phyloP scores from a whole-genome alignment of 2,888 invertebrate species.

The Sarcophaga subvicina region DNA sequence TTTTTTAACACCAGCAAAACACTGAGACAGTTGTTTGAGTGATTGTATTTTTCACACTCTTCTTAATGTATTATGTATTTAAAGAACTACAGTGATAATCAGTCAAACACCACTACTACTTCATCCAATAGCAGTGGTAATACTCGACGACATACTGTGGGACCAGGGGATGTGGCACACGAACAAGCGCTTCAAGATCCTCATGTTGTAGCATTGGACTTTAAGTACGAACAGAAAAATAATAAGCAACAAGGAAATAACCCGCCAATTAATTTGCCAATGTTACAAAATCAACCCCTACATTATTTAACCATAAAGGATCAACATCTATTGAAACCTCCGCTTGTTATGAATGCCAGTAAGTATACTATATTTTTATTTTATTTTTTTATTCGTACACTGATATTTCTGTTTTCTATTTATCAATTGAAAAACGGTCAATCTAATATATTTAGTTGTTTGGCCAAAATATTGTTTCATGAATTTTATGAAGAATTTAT shows the following conservation, averaged over 20 bases:
- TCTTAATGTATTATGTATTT: constrained; percentile 28
- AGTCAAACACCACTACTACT: constrained; percentile 74
- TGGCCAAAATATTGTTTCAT: too few species aligned
- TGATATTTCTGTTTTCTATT: too few species aligned
- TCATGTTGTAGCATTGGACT: constrained; percentile 79
- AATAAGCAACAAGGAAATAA: constrained; percentile 83
- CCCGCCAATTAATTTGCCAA: constrained; percentile 91
- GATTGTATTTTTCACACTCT: not conserved
- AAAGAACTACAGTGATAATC: constrained; percentile 74
- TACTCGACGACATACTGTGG: constrained; percentile 94
- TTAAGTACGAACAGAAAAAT: constrained; percentile 77
- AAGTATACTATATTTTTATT: constrained; percentile 75
- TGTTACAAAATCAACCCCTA: constrained; percentile 91
- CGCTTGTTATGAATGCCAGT: constrained; percentile 93
- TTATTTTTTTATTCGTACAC: not conserved
- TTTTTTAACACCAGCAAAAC: too few species aligned
- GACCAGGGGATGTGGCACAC: constrained; percentile 94
- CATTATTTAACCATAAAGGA: constrained; percentile 95
- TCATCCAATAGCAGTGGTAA: constrained; percentile 81
- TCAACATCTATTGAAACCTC: constrained; percentile 96
- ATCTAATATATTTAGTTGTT: too few species aligned
- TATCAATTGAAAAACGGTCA: too few species aligned
- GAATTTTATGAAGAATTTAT: too few species aligned
- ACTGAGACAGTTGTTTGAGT: too few species aligned
- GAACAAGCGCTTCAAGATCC: constrained; percentile 87